These are phyloP conservation scores for Aleiodes leptofemur DNA, from an alignment of 2,888 invertebrate species.

Conservation along the genomic window DNA sequence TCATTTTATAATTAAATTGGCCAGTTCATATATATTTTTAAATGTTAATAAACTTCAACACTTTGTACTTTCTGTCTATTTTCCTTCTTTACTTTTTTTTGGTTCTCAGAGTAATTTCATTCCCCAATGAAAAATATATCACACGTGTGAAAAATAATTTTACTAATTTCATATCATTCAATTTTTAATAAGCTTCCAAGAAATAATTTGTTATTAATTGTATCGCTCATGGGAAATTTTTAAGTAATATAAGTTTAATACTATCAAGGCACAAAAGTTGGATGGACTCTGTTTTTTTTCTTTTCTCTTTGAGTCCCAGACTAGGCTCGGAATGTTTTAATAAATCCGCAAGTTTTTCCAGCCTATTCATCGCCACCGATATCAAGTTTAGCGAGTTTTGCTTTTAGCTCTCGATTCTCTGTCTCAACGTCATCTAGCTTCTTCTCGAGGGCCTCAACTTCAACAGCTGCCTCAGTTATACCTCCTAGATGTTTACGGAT, in stretches of 20 bases:
- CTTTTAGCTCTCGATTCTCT: conserved; percentile 80
- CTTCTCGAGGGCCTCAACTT: conserved; percentile 74
- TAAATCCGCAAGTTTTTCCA: conserved; percentile 47
- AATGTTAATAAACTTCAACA: conserved; percentile 36
- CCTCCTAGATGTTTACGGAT: conserved; percentile 77
- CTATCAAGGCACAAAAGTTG: conserved; percentile 59
- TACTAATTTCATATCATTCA: neutral
- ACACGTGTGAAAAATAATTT: conserved; percentile 7
- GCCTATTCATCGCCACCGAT: conserved; percentile 55
- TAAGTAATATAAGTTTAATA: conserved; percentile 46
- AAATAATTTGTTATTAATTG: neutral
- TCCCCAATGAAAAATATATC: conserved; percentile 10
- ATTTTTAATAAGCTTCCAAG: neutral
- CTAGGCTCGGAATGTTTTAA: conserved; percentile 47
- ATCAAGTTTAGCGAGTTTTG: conserved; percentile 76
- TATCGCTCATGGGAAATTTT: conserved; percentile 2
- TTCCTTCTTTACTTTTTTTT: too few species aligned
- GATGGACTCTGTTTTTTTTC: conserved; percentile 38
- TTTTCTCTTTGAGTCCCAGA: conserved; percentile 15
- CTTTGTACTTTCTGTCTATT: conserved; percentile 26
- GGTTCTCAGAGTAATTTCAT: neutral
- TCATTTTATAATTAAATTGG: conserved; percentile 22
- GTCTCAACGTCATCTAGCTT: conserved; percentile 80
- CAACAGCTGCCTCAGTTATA: conserved; percentile 75
- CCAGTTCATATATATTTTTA: conserved; percentile 28